Conservation (phyloP, 2,113 vertebrate species). For the Myotis lucifugus region DNA sequence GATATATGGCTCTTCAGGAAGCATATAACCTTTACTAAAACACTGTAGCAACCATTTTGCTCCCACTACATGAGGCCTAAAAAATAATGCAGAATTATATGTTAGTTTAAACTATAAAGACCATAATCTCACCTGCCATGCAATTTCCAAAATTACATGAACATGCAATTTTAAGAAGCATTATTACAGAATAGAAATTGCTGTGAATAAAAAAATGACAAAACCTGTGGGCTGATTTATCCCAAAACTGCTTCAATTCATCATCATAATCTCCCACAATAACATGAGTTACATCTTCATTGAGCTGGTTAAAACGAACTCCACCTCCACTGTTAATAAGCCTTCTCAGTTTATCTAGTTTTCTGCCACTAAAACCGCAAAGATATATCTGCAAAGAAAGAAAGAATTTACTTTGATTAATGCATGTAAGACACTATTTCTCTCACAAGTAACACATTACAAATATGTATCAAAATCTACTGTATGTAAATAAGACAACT, state of each 20-base stretch:
- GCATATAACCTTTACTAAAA: slow-evolving; percentile 89
- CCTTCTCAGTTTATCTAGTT: slow-evolving; percentile 93
- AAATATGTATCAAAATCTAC: neutral
- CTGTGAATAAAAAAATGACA: slow-evolving; percentile 63
- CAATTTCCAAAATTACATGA: neutral
- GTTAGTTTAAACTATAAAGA: slow-evolving; percentile 11
- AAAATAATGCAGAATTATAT: slow-evolving; percentile 61
- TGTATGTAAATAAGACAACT: slow-evolving; percentile 12
- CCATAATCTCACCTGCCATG: neutral
- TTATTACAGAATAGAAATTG: neutral
- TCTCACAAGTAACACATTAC: slow-evolving; percentile 16
- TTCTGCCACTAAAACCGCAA: slow-evolving; percentile 92
- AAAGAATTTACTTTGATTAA: slow-evolving; percentile 30
- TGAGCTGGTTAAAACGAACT: slow-evolving; percentile 94
- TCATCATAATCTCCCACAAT: slow-evolving; percentile 91
- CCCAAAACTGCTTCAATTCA: slow-evolving; percentile 91
- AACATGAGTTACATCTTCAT: slow-evolving; percentile 95
- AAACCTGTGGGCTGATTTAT: slow-evolving; percentile 92
- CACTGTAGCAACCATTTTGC: slow-evolving; percentile 94
- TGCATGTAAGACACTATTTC: neutral
- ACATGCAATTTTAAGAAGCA: slow-evolving; percentile 21
- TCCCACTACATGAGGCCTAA: slow-evolving; percentile 93
- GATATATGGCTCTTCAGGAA: slow-evolving; percentile 89
- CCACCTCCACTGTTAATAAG: slow-evolving; percentile 94
- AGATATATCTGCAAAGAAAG: slow-evolving; percentile 90